These are phyloP conservation scores for Alca torda DNA, from an alignment of 2,797 vertebrate genomes.

Conservation along the genomic window DNA sequence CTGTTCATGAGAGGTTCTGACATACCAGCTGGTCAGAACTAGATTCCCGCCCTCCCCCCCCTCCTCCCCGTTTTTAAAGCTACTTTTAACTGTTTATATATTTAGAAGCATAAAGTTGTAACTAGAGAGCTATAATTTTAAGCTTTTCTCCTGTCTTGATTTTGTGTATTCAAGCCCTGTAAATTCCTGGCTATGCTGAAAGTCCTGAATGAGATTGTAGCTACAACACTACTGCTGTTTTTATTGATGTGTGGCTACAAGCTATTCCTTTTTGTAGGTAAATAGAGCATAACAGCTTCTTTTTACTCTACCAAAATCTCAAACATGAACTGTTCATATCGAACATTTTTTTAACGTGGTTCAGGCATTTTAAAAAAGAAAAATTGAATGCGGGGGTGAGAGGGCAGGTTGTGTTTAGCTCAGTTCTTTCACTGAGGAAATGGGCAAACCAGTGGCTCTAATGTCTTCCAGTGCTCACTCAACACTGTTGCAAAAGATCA, in stretches of 20 bases:
- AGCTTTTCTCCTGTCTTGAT: background rate
- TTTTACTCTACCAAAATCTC: background rate
- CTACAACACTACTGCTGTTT: background rate
- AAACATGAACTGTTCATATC: background rate
- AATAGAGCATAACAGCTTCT: background rate
- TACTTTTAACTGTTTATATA: background rate
- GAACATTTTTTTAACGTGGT: accelerated
- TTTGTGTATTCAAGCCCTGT: background rate
- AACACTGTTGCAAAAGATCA: background rate
- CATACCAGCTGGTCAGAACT: background rate
- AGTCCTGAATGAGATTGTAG: background rate
- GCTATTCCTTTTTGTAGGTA: background rate
- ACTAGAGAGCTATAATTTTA: background rate
- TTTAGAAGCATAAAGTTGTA: background rate
- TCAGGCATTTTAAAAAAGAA: background rate
- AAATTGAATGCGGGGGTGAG: background rate
- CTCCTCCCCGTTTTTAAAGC: background rate
- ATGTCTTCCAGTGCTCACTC: background rate
- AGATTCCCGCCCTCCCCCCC: too few relatives aligned
- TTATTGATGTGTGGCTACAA: background rate
- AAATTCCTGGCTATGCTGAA: background rate
- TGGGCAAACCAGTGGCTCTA: background rate
- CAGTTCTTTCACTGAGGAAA: background rate
- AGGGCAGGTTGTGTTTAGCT: background rate
- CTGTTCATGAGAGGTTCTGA: background rate